Conservation (phyloP, 2,888 invertebrate genomes). For the Tetragonisca angustula region DNA sequence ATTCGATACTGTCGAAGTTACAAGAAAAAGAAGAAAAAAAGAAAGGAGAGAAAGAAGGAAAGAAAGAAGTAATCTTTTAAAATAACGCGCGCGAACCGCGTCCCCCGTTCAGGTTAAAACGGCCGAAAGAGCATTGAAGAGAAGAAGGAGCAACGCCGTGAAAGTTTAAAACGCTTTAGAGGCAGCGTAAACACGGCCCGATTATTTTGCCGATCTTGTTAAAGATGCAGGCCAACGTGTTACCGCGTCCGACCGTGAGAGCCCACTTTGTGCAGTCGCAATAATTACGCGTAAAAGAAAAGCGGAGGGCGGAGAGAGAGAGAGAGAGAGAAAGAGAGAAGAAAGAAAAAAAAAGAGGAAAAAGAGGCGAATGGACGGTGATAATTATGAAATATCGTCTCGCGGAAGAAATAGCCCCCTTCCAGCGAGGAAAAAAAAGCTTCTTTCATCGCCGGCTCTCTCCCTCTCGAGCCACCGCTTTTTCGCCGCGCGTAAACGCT, state of each 20-base stretch:
- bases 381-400: constrained; percentile 45
- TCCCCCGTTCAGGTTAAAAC: too few species aligned
- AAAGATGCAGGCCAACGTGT: background rate
- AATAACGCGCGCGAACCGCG: too few species aligned
- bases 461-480: background rate
- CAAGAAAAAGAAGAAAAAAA: too few species aligned
- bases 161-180: background rate
- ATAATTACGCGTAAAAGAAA: constrained; percentile 2
- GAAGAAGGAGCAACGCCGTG: too few species aligned
- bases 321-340: background rate
- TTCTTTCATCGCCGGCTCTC: background rate
- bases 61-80: too few species aligned
- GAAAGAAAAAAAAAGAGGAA: too few species aligned
- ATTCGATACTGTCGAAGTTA: too few species aligned
- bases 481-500: constrained; percentile 39
- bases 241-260: background rate
- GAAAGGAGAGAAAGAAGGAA: too few species aligned
- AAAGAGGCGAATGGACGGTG: background rate
- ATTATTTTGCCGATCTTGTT: background rate
- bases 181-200: too few species aligned
- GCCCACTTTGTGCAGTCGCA: background rate
- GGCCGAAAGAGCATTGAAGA: too few species aligned
- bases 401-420: constrained; percentile 17
- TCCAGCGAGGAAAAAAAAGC: background rate
- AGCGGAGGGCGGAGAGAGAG: background rate